Percentiles rank a stretch among this genome's conserved stretches.
phyloP scores from a whole-genome alignment of 2,888 invertebrate genomes.

The Dynastes grantii region DNA sequence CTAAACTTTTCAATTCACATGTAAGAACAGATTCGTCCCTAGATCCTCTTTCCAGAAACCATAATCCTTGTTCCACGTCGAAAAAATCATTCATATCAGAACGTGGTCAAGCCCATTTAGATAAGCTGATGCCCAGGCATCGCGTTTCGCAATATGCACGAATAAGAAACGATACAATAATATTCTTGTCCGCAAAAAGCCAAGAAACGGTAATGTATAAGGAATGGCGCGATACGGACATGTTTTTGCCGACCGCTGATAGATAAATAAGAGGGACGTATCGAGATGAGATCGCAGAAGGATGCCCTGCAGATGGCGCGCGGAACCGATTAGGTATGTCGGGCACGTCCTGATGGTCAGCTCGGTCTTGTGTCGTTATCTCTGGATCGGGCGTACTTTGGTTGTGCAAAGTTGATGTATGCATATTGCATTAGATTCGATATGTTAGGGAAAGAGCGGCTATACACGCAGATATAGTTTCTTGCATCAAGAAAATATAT shows the following conservation, averaged over 20 bases:
- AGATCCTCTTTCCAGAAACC: not conserved
- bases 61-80: not conserved
- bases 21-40: not conserved
- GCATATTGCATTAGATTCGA: not conserved
- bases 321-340: slow-evolving; percentile 12
- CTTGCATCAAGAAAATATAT: no score
- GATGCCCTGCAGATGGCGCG: slow-evolving; percentile 48
- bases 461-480: no score
- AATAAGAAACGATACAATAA: slow-evolving; percentile 58
- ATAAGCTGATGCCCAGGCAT: slow-evolving; percentile 59
- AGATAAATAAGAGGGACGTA: slow-evolving; percentile 65
- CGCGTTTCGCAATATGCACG: slow-evolving; percentile 62
- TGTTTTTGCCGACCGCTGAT: slow-evolving; percentile 64
- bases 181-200: slow-evolving; percentile 58
- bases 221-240: slow-evolving; percentile 38
- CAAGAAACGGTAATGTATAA: slow-evolving; percentile 50
- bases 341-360: slow-evolving; percentile 25
- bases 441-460: no score
- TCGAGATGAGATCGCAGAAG: slow-evolving; percentile 45
- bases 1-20: not conserved
- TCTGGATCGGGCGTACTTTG: not conserved
- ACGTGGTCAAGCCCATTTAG: slow-evolving; percentile 68
- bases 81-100: slow-evolving; percentile 57
- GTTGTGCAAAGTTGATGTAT: not conserved
- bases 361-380: slow-evolving; percentile 14